Evolutionary conservation across 2,888 invertebrate genomes (phyloP).

Genomic region (Parnassius apollo): DNA sequence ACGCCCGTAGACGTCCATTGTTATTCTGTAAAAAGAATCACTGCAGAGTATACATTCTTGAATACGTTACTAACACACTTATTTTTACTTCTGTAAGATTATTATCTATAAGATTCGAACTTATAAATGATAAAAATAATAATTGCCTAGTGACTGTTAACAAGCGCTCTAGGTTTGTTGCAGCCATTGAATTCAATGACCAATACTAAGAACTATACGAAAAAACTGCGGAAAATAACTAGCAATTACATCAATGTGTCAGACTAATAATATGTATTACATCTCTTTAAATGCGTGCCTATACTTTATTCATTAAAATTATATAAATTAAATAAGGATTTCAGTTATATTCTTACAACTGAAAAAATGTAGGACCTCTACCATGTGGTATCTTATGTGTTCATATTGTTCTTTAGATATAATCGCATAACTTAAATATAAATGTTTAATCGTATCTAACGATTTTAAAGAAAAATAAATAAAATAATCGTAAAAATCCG

Average conservation of each 20-base stretch:
- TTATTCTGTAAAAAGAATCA: background rate
- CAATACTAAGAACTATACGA: background rate
- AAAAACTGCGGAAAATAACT: too few species aligned
- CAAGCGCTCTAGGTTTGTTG: conserved; percentile 1
- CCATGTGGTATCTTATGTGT: conserved; percentile 27
- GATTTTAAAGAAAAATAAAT: conserved; percentile 12
- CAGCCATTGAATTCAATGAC: conserved; percentile 1
- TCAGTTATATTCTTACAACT: conserved; percentile 14
- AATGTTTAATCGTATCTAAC: conserved; percentile 25
- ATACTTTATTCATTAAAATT: conserved; percentile 10
- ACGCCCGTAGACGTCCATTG: background rate
- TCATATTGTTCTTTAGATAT: conserved; percentile 27
- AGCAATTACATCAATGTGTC: background rate
- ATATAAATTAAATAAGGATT: conserved; percentile 16
- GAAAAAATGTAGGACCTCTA: conserved; percentile 19
- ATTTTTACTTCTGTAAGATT: background rate
- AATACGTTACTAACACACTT: conserved; percentile 10
- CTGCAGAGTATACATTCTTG: background rate
- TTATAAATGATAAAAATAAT: background rate
- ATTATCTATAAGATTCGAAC: background rate
- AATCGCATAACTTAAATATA: conserved; percentile 20
- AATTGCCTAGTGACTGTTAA: background rate
- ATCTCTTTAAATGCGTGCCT: conserved; percentile 11
- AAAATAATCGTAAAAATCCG: conserved; percentile 22
- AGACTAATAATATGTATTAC: background rate